Conservation (phyloP, 1,140 invertebrate species). For the Drosophila bipectinata region DNA sequence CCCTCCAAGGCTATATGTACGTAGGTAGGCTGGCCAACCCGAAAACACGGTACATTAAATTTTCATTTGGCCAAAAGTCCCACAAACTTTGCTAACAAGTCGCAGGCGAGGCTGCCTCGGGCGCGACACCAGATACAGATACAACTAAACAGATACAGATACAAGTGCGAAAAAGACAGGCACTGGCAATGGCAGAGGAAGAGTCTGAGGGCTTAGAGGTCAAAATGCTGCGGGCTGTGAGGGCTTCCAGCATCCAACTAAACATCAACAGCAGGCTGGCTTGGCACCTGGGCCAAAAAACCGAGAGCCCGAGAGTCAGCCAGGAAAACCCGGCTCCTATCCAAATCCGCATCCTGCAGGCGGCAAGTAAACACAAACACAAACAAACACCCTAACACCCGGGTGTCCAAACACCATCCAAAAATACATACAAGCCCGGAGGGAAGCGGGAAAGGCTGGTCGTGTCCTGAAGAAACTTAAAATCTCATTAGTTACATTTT, state of each 20-base stretch:
- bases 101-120: conserved; percentile 32
- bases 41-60: conserved; percentile 55
- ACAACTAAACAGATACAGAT: conserved; percentile 24
- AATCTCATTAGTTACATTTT: conserved; percentile 57
- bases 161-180: conserved; percentile 18
- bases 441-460: neutral
- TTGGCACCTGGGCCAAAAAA: conserved; percentile 21
- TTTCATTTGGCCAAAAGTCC: conserved; percentile 61
- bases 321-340: conserved; percentile 1
- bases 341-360: conserved; percentile 47
- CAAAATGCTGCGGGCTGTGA: conserved; percentile 33
- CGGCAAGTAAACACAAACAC: conserved; percentile 51
- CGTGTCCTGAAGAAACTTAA: conserved; percentile 33
- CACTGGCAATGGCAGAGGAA: neutral
- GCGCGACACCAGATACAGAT: conserved; percentile 22
- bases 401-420: conserved; percentile 13
- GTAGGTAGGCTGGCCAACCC: conserved; percentile 45
- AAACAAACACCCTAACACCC: conserved; percentile 25
- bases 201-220: conserved; percentile 23
- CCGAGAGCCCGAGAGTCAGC: neutral
- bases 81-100: conserved; percentile 57
- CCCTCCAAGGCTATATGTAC: conserved; percentile 11
- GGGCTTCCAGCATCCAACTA: conserved; percentile 20
- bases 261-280: conserved; percentile 18
- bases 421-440: conserved; percentile 4